Conservation (phyloP, 2,797 vertebrate genomes). For the Alca torda region DNA sequence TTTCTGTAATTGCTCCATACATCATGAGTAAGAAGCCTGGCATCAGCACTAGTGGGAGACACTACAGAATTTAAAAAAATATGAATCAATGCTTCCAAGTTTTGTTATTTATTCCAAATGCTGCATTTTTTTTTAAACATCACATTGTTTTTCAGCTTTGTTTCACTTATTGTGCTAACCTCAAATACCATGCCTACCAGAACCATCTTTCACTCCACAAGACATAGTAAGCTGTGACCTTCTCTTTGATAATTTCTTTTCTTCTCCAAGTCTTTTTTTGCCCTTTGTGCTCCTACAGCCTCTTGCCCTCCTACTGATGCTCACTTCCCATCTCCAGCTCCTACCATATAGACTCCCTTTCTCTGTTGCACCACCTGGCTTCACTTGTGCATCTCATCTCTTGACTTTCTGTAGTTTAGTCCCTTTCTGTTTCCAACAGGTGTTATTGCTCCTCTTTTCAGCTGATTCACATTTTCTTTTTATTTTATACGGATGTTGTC, state of each 20-base stretch:
- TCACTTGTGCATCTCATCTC: not conserved
- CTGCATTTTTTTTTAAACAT: not conserved
- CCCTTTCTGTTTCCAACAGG: not conserved
- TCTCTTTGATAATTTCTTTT: not conserved
- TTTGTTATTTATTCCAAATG: not conserved
- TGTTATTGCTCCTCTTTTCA: not conserved
- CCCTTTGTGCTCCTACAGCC: not conserved
- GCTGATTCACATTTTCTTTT: not conserved
- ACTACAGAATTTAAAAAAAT: not conserved
- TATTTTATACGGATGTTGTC: not conserved
- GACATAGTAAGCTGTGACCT: not conserved
- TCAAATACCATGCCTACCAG: not conserved
- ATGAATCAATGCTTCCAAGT: not conserved
- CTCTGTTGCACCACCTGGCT: not conserved
- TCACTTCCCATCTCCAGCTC: not conserved
- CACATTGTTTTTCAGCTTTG: not conserved
- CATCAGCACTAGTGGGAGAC: not conserved
- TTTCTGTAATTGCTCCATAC: not conserved
- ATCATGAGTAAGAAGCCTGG: not conserved
- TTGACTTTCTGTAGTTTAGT: not conserved
- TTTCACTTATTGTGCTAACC: not conserved
- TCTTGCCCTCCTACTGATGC: not conserved
- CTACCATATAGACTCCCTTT: rapidly evolving
- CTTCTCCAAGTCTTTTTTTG: not conserved
- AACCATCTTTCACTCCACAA: not conserved